Evolutionary conservation across 2,797 vertebrate species (phyloP).

Genomic region (Sebastes alutus): DNA sequence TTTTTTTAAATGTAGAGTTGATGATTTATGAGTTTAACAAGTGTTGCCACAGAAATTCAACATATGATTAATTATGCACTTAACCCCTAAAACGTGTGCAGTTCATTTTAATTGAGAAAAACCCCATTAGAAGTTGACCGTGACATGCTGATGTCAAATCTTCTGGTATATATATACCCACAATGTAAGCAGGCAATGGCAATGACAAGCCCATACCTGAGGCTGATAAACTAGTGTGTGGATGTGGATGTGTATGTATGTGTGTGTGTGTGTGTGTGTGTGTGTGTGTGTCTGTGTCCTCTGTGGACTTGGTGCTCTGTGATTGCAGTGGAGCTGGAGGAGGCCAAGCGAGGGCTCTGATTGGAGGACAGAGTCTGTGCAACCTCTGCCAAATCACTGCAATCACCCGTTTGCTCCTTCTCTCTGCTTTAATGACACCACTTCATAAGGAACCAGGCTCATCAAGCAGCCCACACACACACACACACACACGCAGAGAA

Average conservation of each 20-base stretch:
- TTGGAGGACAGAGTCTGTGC: slow-evolving; percentile 76
- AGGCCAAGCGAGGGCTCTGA: slow-evolving; percentile 73
- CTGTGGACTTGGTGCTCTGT: slow-evolving; percentile 57
- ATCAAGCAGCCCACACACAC: slow-evolving; percentile 67
- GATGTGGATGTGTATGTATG: neutral
- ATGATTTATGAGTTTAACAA: neutral
- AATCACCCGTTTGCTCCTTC: slow-evolving; percentile 82
- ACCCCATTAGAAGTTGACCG: neutral
- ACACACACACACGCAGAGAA: slow-evolving; percentile 29
- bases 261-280: slow-evolving; percentile 16
- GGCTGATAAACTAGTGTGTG: slow-evolving; percentile 30
- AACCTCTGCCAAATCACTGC: slow-evolving; percentile 80
- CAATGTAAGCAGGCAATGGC: slow-evolving; percentile 27
- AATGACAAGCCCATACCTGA: slow-evolving; percentile 37
- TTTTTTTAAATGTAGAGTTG: neutral
- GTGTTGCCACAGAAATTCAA: neutral
- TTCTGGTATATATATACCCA: slow-evolving; percentile 8
- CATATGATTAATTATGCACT: neutral
- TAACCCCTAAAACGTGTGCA: neutral
- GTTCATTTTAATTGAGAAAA: neutral
- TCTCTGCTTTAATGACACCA: slow-evolving; percentile 81
- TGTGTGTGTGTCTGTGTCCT: slow-evolving; percentile 23
- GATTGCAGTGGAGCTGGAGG: slow-evolving; percentile 79
- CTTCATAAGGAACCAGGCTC: slow-evolving; percentile 82
- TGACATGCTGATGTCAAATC: slow-evolving; percentile 6